Evolutionary conservation across 2,797 vertebrate species (phyloP).

Genomic region (Pristis pectinata): DNA sequence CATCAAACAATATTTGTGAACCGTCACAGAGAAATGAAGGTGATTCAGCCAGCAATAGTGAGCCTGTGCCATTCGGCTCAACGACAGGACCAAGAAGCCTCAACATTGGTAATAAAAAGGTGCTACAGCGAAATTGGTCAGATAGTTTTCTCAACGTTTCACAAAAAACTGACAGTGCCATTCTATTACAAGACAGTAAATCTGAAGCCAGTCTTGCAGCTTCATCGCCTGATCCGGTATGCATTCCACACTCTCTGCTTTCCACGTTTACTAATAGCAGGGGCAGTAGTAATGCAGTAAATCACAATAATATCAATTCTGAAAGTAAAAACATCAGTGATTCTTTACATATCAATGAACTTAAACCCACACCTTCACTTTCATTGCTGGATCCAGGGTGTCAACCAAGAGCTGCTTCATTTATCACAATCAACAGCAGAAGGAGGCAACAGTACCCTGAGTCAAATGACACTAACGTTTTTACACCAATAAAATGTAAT

Average conservation of each 20-base stretch:
- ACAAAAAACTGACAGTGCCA: neutral
- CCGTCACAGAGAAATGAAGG: neutral
- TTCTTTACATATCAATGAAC: neutral
- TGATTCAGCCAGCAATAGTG: neutral
- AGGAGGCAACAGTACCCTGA: no score
- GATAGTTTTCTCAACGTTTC: neutral
- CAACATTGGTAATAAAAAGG: neutral
- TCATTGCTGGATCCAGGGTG: neutral
- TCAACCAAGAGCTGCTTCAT: neutral
- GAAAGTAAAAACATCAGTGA: neutral
- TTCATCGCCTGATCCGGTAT: neutral
- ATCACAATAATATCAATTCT: neutral
- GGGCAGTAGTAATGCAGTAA: neutral
- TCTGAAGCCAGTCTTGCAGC: neutral
- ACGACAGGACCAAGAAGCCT: neutral
- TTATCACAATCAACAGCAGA: neutral
- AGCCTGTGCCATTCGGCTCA: neutral
- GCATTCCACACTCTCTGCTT: neutral
- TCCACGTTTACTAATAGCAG: neutral
- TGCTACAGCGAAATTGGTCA: neutral
- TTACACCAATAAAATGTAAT: neutral
- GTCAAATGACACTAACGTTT: neutral
- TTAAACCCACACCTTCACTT: neutral
- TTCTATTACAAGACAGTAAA: neutral
- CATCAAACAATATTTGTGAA: conserved; percentile 3